Evolutionary conservation across 2,113 vertebrate genomes (phyloP).

Genomic region (Paracanthobrama guichenoti): DNA sequence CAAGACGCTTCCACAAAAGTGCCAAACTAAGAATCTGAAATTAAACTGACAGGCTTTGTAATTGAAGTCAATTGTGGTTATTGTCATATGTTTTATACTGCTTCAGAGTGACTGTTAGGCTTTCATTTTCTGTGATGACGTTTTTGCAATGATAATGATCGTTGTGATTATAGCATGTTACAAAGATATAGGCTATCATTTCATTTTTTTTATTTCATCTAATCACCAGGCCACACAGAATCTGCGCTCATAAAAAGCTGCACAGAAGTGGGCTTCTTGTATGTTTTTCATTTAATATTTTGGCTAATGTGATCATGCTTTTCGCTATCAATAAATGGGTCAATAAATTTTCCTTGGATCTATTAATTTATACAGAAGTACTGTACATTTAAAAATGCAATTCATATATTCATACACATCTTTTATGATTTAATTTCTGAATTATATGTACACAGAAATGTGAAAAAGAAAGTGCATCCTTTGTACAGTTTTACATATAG

Average conservation of each 20-base stretch:
- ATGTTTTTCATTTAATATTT: neutral
- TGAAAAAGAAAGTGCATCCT: too few species aligned
- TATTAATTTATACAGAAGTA: too few species aligned
- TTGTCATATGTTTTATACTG: slow-evolving; percentile 20
- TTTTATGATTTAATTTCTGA: too few species aligned
- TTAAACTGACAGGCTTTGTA: slow-evolving; percentile 48
- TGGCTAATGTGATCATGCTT: neutral
- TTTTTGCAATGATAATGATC: neutral
- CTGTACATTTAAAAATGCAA: too few species aligned
- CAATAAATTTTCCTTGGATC: neutral
- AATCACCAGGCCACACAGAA: slow-evolving; percentile 6
- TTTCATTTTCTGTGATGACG: neutral
- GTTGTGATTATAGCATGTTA: neutral
- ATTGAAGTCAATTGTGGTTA: slow-evolving; percentile 53
- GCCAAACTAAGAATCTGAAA: slow-evolving; percentile 31
- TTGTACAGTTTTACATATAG: too few species aligned
- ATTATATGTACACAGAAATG: too few species aligned
- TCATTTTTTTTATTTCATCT: neutral
- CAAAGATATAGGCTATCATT: neutral
- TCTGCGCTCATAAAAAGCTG: neutral
- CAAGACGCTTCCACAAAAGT: slow-evolving; percentile 37
- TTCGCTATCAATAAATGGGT: neutral
- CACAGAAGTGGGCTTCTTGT: neutral
- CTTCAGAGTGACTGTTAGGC: neutral
- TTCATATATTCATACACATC: too few species aligned